Evolutionary conservation across 2,797 vertebrate species (phyloP), one percentile per base, ranked within the genome.

Genomic region (Rhabdophis nuchalis): DNA sequence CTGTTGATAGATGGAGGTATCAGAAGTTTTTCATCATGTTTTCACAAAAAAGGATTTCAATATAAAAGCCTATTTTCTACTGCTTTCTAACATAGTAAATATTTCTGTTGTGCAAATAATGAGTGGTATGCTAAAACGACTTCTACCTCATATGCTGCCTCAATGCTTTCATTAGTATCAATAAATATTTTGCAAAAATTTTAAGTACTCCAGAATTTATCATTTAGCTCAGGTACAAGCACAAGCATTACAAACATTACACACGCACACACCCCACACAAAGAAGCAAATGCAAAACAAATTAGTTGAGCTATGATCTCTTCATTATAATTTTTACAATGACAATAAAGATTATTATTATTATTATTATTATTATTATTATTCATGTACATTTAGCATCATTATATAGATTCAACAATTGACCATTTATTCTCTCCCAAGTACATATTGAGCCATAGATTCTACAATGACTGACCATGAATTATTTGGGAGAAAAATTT

Each of bases 61-160:
- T 87, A 85, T 91, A 82, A 92, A 94, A 93, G 87, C 93, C 86
- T 93, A 91, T 14, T 96, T 50, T 90, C 41, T 92, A 93, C 91
- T 93, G 86, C 7, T 10, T 86, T 86, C 87, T 93, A 94, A 72
- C 93, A 95, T 85, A 89, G 52, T 68, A 92, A 94, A 85, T 29
- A 93, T 92, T 9, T 11, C 11, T 94, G 2, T 93, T 92, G 89
- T 95, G 86, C 56, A 87, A 95, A 92, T 85, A 58, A 85, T 94
- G 92, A 90, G 94, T 95, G 95, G 94, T 93, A 11, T 93, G 94
- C 41, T 95, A 53, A 58, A 94, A 95, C 58, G 93, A 95, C 94
- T 60, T 89, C 77, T 92, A 0, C 72, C 12, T 52, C 10, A 72
- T 93, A 23, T 61, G 93, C 90, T 95, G 18, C 86, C 91, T 18